Conservation (phyloP, 2,888 invertebrate genomes). For the Holacanthella duospinosa region DNA sequence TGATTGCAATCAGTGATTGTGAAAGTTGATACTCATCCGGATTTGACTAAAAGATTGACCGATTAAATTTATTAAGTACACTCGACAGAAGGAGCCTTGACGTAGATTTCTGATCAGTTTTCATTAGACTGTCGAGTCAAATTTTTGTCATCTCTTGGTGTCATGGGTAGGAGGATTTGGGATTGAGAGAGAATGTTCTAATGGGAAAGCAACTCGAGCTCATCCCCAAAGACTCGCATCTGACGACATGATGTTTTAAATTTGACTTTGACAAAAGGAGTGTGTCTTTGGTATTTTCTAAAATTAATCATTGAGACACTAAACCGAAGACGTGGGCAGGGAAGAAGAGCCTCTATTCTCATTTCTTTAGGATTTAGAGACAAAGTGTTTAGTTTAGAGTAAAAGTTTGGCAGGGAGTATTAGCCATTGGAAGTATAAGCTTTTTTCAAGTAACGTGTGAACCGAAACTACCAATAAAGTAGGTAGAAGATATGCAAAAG, state of each 20-base stretch:
- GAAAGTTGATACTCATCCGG: no score
- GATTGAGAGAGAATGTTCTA: no score
- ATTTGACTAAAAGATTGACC: no score
- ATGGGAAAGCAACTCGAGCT: no score
- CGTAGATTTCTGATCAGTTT: no score
- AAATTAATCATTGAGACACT: conserved; percentile 7
- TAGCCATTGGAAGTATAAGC: not conserved
- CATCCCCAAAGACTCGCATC: no score
- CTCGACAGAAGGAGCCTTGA: no score
- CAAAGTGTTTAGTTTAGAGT: not conserved
- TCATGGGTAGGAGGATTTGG: no score
- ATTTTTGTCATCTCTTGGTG: no score
- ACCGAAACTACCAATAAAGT: not conserved
- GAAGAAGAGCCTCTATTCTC: not conserved
- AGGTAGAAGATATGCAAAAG: not conserved
- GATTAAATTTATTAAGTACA: no score
- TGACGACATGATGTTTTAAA: conserved; percentile 5
- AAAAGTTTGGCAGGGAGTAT: not conserved
- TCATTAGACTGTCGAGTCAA: no score
- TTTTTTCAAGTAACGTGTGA: not conserved
- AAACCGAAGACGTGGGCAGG: not conserved
- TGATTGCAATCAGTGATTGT: no score
- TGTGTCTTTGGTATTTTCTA: conserved; percentile 8
- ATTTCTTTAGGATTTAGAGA: not conserved
- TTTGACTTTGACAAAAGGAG: conserved; percentile 9